phyloP scores from a whole-genome alignment of 2,797 vertebrate genomes.

The Falco novaeseelandiae region DNA sequence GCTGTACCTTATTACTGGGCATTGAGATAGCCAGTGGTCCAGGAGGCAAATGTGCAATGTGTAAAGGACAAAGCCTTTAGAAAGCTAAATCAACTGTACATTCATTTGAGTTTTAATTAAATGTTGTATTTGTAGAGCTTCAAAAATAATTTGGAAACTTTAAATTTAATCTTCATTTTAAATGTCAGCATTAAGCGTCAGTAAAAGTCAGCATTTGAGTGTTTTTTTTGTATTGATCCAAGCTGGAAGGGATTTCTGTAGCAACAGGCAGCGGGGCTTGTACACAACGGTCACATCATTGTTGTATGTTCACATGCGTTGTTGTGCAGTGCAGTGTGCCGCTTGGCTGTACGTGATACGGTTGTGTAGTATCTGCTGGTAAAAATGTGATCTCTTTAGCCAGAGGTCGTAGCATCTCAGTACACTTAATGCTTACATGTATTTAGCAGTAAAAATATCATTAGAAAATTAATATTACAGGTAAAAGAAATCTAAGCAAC shows the following conservation, averaged over 20 bases:
- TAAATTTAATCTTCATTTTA: slow-evolving; percentile 49
- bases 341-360: background rate
- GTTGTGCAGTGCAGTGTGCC: background rate
- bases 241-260: background rate
- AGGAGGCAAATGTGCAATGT: background rate
- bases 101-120: slow-evolving; percentile 49
- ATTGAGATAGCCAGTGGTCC: background rate
- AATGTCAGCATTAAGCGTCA: background rate
- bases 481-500: background rate
- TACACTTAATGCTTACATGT: background rate
- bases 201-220: background rate
- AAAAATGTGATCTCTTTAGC: background rate
- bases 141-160: slow-evolving; percentile 31
- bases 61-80: slow-evolving; percentile 30
- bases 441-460: background rate
- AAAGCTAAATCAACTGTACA: slow-evolving; percentile 20
- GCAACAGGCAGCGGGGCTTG: background rate
- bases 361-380: background rate
- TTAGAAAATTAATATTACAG: background rate
- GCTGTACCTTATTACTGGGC: background rate
- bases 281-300: background rate
- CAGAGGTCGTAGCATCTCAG: background rate
- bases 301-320: rapidly evolving
- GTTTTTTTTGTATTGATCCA: background rate
- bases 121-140: slow-evolving; percentile 27